Evolutionary conservation across 2,797 vertebrate species (phyloP), one percentile per base, ranked within the genome.

Genomic region (Nyctalus aviator): DNA sequence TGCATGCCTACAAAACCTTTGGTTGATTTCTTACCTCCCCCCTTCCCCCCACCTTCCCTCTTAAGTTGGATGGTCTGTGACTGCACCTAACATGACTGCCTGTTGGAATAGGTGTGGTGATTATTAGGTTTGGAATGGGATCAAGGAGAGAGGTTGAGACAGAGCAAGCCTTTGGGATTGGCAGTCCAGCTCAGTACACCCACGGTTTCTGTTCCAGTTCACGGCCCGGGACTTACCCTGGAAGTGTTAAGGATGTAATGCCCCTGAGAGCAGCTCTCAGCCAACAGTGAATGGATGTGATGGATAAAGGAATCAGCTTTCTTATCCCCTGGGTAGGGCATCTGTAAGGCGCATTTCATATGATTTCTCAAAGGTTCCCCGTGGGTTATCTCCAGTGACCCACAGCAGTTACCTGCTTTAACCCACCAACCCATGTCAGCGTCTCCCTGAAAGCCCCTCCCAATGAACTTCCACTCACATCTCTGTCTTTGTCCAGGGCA

Each of bases 141-240:
- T n/a, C 10, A 12, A 18, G 2, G 9, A 27, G 21, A 15, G 18
- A 69, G 10, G 30, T 4, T 25, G 50, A 53, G 3, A n/a, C 0
- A 71, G n/a, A 88, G 5, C 0, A n/a, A 57, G 20, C 8, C 27
- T 15, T 20, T 25, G 23, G 1, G 32, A 15, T 25, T 23, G 37
- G 2, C 15, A 32, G 41, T 66, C 11, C 21, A 48, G 18, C 3
- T 44, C 0, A 23, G 1, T 32, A 53, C 14, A 17, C 15, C 53
- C 1, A 3, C 2, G 8, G 25, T 21, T 79, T 94, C 66, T 72
- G 9, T 83, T 92, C 15, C 35, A 77, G 37, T 5, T 21, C 89
- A 23, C 23, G 64, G 12, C n/a, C 89, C 0, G 13, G 59, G 59
- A 62, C 27, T 62, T 30, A 23, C 27, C 5, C 59, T 1, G 27